Conservation (phyloP, 2,113 vertebrate species). For the Salvelinus namaycush region DNA sequence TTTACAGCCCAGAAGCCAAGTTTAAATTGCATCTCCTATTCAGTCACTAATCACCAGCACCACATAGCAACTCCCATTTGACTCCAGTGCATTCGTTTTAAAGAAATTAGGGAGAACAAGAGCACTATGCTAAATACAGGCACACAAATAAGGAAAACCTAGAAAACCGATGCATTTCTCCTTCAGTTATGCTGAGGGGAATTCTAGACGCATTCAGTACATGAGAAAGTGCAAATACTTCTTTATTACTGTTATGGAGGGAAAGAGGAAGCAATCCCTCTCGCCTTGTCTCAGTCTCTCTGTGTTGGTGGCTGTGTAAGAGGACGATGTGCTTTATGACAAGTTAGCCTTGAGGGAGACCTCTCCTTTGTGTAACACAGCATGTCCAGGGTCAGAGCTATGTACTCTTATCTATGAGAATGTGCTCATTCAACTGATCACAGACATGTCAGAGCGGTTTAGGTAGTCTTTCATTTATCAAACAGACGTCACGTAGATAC, state of each 20-base stretch:
- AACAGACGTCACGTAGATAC: too few species aligned
- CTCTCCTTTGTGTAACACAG: too few species aligned
- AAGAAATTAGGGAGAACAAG: slow-evolving; percentile 21
- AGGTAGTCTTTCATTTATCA: too few species aligned
- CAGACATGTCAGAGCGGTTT: too few species aligned
- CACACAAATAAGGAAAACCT: slow-evolving; percentile 2
- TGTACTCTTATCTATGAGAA: too few species aligned
- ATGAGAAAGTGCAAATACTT: background rate
- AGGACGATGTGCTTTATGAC: too few species aligned
- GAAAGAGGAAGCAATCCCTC: background rate
- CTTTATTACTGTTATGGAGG: background rate
- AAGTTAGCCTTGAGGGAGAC: too few species aligned
- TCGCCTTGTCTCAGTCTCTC: background rate
- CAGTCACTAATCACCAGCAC: background rate
- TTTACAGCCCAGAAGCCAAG: background rate
- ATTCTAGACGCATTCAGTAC: background rate
- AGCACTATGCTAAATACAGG: slow-evolving; percentile 22
- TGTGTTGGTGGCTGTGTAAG: background rate
- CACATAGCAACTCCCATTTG: slow-evolving; percentile 7
- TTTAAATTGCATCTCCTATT: background rate
- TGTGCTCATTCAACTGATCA: too few species aligned
- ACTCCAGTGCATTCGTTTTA: background rate
- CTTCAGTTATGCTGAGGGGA: background rate
- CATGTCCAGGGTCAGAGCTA: too few species aligned
- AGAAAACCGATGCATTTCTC: background rate